Evolutionary conservation across 2,888 invertebrate species (phyloP), one percentile per base, ranked within the genome.

Genomic region (Epirrhoe alternata): DNA sequence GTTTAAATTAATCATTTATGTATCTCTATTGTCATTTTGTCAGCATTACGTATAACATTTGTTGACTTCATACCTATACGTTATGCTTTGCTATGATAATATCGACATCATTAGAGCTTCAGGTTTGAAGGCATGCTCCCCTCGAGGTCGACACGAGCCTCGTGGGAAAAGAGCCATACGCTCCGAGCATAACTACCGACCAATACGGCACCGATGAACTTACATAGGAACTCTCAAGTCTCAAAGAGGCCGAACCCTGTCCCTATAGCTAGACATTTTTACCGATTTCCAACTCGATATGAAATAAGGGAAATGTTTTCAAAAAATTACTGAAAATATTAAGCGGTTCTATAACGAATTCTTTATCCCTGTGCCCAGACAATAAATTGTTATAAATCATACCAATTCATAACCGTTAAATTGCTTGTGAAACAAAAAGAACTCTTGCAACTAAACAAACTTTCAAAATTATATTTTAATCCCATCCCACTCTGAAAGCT

Each of bases 141-240:
- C 74, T 68, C 62, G 53, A 24, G 24, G 24, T 3, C 1, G 24
- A 56, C 66, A 31, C 68, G 70, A 71, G 74, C 67, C 62, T 67
- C 79, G 82, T 82, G 82, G 75, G 82, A 83, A 77, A 54, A 5
- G 3, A 8, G 14, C 66, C 81, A 80, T 68, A 63, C 69, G 77
- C 16, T 64, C 61, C 56, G 58, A 63, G 65, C 69, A 71, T 69
- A 66, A 58, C 58, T 53, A 69, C 45, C 66, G 49, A 51, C 62
- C 63, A 66, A 64, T 62, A 58, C 42, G 58, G 52, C 59, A 16
- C 24, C 12, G 38, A 2, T 42, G 5, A 42, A 42, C 38, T 12
- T 42, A 42, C 10, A 35, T 35, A 24, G 24, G 24, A 2, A 24
- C 24, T 7, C 1, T 4, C 33, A 33, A 35, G 8, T 42, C 12